These are phyloP conservation scores for Drosophila sturtevanti DNA, from an alignment of 1,140 invertebrate species.

Conservation along the genomic window DNA sequence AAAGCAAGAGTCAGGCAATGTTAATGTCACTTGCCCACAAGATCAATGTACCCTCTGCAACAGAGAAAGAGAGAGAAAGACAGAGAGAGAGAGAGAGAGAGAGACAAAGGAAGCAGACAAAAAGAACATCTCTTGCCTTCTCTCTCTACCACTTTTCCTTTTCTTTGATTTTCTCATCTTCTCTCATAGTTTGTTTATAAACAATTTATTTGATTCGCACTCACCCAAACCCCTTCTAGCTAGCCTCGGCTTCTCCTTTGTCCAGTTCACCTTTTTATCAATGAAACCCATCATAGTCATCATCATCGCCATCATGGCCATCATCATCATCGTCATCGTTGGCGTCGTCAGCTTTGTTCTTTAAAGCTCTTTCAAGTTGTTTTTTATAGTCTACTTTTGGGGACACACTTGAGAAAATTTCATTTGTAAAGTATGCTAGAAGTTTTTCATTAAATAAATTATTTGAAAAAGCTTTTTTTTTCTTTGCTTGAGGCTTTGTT, in stretches of 20 bases:
- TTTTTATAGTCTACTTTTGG: conserved; percentile 28
- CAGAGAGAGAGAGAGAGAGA: neutral
- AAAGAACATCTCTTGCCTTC: neutral
- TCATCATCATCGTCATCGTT: neutral
- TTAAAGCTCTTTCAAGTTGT: conserved; percentile 1
- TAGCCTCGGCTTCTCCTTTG: neutral
- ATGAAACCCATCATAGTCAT: neutral
- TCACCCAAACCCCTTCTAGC: neutral
- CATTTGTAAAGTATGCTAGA: conserved; percentile 7
- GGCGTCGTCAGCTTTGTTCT: neutral
- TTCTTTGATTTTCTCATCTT: neutral
- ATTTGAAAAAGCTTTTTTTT: conserved; percentile 3
- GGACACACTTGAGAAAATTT: neutral
- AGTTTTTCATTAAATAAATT: conserved; percentile 8
- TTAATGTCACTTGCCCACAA: conserved; percentile 48
- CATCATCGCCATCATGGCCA: neutral
- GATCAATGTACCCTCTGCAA: conserved; percentile 54
- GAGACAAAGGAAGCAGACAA: neutral
- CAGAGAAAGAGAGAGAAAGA: neutral
- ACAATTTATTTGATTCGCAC: conserved; percentile 1
- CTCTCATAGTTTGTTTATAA: neutral
- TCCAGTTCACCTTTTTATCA: neutral
- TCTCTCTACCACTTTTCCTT: neutral
- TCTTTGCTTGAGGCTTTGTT: conserved; percentile 24
- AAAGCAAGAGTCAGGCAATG: conserved; percentile 41